These are phyloP conservation scores for Eustalomyia histrio DNA, from an alignment of 2,888 invertebrate genomes.

Conservation along the genomic window DNA sequence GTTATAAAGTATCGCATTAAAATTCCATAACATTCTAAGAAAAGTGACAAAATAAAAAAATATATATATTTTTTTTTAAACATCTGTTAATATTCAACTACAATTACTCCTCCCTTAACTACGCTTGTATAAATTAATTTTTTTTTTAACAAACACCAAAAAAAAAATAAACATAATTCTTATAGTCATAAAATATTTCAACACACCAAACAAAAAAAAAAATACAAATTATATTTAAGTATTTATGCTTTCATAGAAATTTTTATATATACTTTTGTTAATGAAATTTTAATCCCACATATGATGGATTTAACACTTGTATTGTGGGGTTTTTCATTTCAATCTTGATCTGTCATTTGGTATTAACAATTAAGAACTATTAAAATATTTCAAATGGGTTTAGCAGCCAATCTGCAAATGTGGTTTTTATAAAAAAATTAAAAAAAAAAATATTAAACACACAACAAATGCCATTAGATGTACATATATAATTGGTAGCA, in stretches of 20 bases:
- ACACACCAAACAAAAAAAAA: neutral
- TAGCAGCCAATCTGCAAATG: neutral
- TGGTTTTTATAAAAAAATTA: neutral
- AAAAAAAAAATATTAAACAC: slow-evolving; percentile 11
- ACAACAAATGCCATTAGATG: too few species aligned
- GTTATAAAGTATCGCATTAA: too few species aligned
- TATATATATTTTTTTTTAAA: too few species aligned
- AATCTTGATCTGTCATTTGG: slow-evolving; percentile 23
- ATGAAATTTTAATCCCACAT: slow-evolving; percentile 25
- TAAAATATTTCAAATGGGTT: slow-evolving; percentile 34
- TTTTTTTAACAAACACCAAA: neutral
- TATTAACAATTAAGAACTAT: slow-evolving; percentile 56
- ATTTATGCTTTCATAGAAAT: neutral
- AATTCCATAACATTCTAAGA: too few species aligned
- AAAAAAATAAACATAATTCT: neutral
- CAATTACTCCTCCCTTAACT: slow-evolving; percentile 4
- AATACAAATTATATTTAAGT: neutral
- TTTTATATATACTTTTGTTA: neutral
- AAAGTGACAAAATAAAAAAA: too few species aligned
- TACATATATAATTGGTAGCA: neutral
- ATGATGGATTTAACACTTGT: slow-evolving; percentile 51
- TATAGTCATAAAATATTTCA: slow-evolving; percentile 1
- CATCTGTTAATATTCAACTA: too few species aligned
- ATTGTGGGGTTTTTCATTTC: slow-evolving; percentile 14
- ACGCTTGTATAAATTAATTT: neutral